These are phyloP conservation scores for Alviniconcha strummeri DNA, from an alignment of 2,888 invertebrate species.

Conservation along the genomic window DNA sequence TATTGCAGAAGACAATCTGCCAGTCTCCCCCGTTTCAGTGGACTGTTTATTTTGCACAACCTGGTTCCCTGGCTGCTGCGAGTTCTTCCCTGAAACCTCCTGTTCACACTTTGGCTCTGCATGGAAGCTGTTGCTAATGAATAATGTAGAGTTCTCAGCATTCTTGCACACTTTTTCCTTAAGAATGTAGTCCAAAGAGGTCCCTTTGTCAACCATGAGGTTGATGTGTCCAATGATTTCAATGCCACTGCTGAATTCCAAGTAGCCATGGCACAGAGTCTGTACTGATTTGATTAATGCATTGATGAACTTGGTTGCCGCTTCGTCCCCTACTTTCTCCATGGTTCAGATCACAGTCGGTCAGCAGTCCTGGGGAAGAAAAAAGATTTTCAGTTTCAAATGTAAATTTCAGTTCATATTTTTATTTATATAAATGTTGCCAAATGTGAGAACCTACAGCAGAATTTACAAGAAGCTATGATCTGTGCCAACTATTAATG, in stretches of 20 bases:
- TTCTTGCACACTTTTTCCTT: slow-evolving; percentile 45
- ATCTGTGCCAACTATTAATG: background rate
- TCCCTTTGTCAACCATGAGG: slow-evolving; percentile 41
- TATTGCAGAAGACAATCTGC: slow-evolving; percentile 38
- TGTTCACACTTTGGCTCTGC: slow-evolving; percentile 39
- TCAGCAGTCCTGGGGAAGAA: slow-evolving; percentile 11
- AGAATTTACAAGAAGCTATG: background rate
- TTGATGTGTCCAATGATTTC: slow-evolving; percentile 44
- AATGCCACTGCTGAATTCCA: slow-evolving; percentile 43
- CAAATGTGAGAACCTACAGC: background rate
- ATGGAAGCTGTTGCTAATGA: slow-evolving; percentile 45
- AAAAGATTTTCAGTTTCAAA: background rate
- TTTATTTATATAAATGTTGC: background rate
- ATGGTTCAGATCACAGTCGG: background rate
- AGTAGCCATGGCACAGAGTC: slow-evolving; percentile 44
- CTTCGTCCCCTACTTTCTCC: slow-evolving; percentile 38
- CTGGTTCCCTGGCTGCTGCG: slow-evolving; percentile 29
- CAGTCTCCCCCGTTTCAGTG: slow-evolving; percentile 35
- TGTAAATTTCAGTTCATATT: too few species aligned
- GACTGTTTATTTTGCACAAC: slow-evolving; percentile 29
- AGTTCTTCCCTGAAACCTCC: slow-evolving; percentile 29
- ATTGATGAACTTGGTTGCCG: slow-evolving; percentile 41
- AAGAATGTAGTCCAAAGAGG: slow-evolving; percentile 42
- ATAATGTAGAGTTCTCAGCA: slow-evolving; percentile 42
- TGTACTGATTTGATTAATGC: slow-evolving; percentile 44